These are phyloP conservation scores for Germaria angustata DNA, from an alignment of 2,888 invertebrate species.

Conservation along the genomic window DNA sequence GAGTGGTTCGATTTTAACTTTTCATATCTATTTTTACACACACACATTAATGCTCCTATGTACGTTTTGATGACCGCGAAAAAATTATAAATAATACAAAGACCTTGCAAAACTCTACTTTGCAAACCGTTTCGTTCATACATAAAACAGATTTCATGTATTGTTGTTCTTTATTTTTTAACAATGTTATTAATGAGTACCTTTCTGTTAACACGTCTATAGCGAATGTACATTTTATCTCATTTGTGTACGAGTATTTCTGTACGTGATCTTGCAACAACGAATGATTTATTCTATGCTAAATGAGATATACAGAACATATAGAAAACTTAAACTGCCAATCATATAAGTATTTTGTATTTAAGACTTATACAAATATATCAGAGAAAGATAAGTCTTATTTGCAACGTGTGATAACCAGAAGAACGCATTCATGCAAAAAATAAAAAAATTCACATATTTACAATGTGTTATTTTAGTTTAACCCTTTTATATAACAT, in stretches of 20 bases:
- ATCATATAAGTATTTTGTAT: too few relatives aligned
- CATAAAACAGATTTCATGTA: not conserved
- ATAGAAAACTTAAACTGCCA: not conserved
- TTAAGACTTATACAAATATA: not conserved
- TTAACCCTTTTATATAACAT: too few relatives aligned
- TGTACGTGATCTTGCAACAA: slow-evolving; percentile 55
- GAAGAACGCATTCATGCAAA: not conserved
- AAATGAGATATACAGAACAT: not conserved
- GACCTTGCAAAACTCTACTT: slow-evolving; percentile 23
- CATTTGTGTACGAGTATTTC: not conserved
- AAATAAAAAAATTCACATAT: too few relatives aligned
- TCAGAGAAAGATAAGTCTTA: too few relatives aligned
- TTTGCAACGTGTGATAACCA: not conserved
- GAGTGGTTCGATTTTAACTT: not conserved
- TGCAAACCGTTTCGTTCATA: not conserved
- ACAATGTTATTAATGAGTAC: slow-evolving; percentile 17
- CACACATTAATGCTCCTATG: too few relatives aligned
- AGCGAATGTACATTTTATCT: slow-evolving; percentile 24
- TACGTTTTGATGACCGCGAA: not conserved
- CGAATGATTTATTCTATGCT: not conserved
- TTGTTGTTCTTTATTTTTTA: not conserved
- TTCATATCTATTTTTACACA: not conserved
- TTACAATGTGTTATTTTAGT: too few relatives aligned
- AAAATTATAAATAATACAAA: not conserved
- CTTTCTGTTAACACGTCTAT: slow-evolving; percentile 45